Evolutionary conservation across 2,797 vertebrate genomes (phyloP).

Genomic region (Danio tinwini): DNA sequence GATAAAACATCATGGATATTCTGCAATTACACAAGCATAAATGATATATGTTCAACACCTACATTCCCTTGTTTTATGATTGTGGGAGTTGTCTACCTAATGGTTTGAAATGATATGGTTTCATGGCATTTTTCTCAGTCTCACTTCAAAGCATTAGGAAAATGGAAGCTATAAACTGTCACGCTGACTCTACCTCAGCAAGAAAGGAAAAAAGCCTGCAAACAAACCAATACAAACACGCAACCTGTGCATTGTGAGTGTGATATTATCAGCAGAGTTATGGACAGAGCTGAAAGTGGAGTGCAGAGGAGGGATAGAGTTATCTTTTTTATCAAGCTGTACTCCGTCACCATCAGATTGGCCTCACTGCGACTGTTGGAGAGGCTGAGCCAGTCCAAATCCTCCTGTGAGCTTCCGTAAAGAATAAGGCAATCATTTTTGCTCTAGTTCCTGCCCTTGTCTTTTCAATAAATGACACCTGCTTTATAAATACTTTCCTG

Average conservation of each 20-base stretch:
- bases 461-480: conserved; percentile 49
- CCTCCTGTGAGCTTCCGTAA: conserved; percentile 25
- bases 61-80: no score
- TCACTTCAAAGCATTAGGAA: conserved; percentile 50
- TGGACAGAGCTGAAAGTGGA: conserved; percentile 26
- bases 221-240: conserved; percentile 28
- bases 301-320: conserved; percentile 22
- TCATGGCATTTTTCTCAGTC: conserved; percentile 12
- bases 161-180: conserved; percentile 43
- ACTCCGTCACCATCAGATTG: conserved; percentile 38
- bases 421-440: conserved; percentile 44
- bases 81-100: background rate
- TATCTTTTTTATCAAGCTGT: conserved; percentile 42
- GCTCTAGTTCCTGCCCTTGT: conserved; percentile 31
- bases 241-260: conserved; percentile 22
- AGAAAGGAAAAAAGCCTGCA: conserved; percentile 30
- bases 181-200: background rate
- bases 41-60: no score
- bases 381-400: conserved; percentile 40
- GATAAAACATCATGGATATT: no score
- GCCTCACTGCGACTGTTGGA: background rate
- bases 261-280: conserved; percentile 38
- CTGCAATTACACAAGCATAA: no score
- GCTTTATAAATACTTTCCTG: conserved; percentile 44
- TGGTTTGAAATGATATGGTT: conserved; percentile 26